A percentile compares a stretch with the other conserved stretches of the same genome.
These are phyloP conservation scores for Drosophila merina DNA, from an alignment of 2,888 invertebrate species.

Conservation along the genomic window DNA sequence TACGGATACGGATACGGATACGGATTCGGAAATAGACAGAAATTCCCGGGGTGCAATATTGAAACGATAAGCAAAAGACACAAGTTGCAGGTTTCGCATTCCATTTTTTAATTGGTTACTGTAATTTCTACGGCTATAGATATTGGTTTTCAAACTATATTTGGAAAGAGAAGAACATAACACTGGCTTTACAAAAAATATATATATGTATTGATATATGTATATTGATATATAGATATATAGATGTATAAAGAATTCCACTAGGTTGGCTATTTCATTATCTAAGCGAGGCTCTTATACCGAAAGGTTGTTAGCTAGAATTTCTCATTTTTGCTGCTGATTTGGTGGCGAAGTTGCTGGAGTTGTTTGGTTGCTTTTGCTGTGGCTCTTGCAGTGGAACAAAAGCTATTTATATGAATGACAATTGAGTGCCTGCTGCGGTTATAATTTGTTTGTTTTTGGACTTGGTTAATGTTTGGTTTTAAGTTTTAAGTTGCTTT, in stretches of 20 bases:
- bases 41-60: conserved; percentile 35
- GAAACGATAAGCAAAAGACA: conserved; percentile 66
- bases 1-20: conserved; percentile 24
- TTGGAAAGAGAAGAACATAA: conserved; percentile 46
- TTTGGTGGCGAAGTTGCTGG: conserved; percentile 34
- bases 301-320: conserved; percentile 42
- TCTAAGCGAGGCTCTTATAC: conserved; percentile 29
- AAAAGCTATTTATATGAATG: conserved; percentile 32
- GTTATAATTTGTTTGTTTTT: conserved; percentile 10
- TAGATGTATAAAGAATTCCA: conserved; percentile 15
- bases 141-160: conserved; percentile 42
- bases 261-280: conserved; percentile 10
- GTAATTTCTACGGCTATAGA: conserved; percentile 30
- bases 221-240: conserved; percentile 12
- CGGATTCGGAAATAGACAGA: conserved; percentile 23
- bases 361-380: conserved; percentile 38
- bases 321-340: conserved; percentile 29
- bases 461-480: neutral
- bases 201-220: conserved; percentile 21
- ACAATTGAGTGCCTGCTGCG: conserved; percentile 46
- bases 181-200: conserved; percentile 66
- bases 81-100: conserved; percentile 69
- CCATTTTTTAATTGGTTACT: conserved; percentile 62
- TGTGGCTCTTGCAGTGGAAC: conserved; percentile 34
- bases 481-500: conserved; percentile 7